Percentiles rank a stretch among this genome's conserved stretches.
Evolutionary conservation across 2,888 invertebrate genomes (phyloP).

Genomic region (Raillietiella orientalis): DNA sequence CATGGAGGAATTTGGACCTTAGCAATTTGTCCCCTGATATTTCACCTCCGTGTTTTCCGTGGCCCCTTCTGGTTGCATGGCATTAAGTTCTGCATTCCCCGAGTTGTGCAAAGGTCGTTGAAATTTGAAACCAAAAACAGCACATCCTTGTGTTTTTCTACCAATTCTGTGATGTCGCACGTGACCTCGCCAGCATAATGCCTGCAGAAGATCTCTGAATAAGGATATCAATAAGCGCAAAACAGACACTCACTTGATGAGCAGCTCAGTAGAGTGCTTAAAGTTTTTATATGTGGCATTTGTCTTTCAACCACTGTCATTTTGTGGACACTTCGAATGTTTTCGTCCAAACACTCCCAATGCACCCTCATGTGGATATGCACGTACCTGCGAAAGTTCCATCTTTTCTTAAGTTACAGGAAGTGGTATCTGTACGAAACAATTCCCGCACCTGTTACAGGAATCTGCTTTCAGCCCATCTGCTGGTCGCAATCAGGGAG

Average conservation of each 20-base stretch:
- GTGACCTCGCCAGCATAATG: slow-evolving; percentile 94
- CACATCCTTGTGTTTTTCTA: slow-evolving; percentile 91
- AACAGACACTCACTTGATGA: slow-evolving; percentile 27
- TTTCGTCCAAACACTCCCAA: slow-evolving; percentile 70
- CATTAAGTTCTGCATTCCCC: slow-evolving; percentile 32
- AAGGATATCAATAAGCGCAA: not conserved
- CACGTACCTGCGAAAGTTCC: too few species aligned
- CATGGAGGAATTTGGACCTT: too few species aligned
- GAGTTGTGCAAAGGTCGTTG: slow-evolving; percentile 68
- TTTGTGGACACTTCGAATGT: slow-evolving; percentile 47
- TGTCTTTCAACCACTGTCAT: slow-evolving; percentile 39
- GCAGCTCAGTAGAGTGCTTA: slow-evolving; percentile 40
- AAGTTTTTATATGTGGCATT: slow-evolving; percentile 48
- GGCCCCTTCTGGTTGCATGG: slow-evolving; percentile 92
- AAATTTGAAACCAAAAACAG: slow-evolving; percentile 88
- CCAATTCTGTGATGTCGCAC: slow-evolving; percentile 58
- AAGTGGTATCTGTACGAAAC: too few species aligned
- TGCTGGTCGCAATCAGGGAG: too few species aligned
- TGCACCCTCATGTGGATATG: slow-evolving; percentile 37
- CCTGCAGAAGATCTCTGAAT: slow-evolving; percentile 14
- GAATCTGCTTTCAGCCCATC: too few species aligned
- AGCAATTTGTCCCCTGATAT: slow-evolving; percentile 6
- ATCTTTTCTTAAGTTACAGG: too few species aligned
- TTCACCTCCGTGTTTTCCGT: slow-evolving; percentile 47
- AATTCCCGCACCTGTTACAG: too few species aligned